Evolutionary conservation across 2,113 vertebrate genomes (phyloP).

Genomic region (Blennius ocellaris): DNA sequence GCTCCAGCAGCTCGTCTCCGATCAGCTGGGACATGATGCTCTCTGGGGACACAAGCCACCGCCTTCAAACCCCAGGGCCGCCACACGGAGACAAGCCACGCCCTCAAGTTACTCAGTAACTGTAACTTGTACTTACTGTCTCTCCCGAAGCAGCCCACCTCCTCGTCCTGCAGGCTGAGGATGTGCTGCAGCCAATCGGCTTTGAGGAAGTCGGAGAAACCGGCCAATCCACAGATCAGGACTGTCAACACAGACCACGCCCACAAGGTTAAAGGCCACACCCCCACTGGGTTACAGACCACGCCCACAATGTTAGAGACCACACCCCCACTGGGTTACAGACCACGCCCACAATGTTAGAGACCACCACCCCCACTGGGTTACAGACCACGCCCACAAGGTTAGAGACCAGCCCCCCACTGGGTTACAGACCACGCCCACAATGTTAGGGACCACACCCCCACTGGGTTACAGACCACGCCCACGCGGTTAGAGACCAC

Average conservation of each 20-base stretch:
- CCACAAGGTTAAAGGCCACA: slow-evolving; percentile 20
- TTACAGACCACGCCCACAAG: no score
- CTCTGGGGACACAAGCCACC: slow-evolving; percentile 52
- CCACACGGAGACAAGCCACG: slow-evolving; percentile 8
- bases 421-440: no score
- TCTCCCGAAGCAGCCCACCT: slow-evolving; percentile 85
- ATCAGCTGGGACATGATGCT: slow-evolving; percentile 77
- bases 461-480: not conserved
- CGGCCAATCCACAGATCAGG: slow-evolving; percentile 85
- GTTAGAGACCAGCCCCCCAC: no score
- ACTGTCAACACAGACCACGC: slow-evolving; percentile 72
- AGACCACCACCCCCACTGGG: no score
- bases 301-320: not conserved
- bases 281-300: not conserved
- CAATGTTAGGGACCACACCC: no score
- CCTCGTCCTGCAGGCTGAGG: slow-evolving; percentile 82
- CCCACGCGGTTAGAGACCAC: no score
- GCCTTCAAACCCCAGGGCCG: no score
- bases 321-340: not conserved
- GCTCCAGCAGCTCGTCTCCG: slow-evolving; percentile 80
- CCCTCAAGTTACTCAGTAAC: not conserved
- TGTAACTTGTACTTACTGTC: slow-evolving; percentile 78
- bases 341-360: not conserved
- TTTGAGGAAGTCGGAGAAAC: slow-evolving; percentile 89
- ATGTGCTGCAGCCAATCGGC: slow-evolving; percentile 85